Conservation (phyloP, 2,113 vertebrate genomes). For the Lichenostomus cassidix region DNA sequence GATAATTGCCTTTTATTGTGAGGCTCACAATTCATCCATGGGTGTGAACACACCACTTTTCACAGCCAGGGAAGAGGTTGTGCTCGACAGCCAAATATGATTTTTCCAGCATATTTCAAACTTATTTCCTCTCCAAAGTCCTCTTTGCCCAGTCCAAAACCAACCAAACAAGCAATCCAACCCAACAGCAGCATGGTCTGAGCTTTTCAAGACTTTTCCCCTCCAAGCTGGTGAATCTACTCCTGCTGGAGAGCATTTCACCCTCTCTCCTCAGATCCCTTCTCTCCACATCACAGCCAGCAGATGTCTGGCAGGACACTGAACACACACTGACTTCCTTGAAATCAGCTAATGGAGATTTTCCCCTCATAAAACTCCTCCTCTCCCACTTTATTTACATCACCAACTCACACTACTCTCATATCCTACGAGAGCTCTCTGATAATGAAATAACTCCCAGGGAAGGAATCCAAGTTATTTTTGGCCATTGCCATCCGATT, state of each 20-base stretch:
- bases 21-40: background rate
- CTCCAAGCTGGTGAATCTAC: rapidly evolving
- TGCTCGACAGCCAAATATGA: background rate
- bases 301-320: background rate
- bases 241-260: background rate
- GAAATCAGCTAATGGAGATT: background rate
- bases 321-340: background rate
- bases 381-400: background rate
- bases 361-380: background rate
- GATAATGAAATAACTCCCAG: background rate
- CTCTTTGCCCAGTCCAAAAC: background rate
- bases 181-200: background rate
- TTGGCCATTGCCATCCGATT: background rate
- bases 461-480: background rate
- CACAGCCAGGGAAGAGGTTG: background rate
- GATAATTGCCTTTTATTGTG: background rate
- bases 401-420: background rate
- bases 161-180: background rate
- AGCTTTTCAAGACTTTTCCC: background rate
- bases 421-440: rapidly evolving
- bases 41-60: background rate
- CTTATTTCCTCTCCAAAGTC: background rate
- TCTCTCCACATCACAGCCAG: background rate
- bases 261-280: background rate
- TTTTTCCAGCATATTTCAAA: background rate